Evolutionary conservation across 2,888 invertebrate genomes (phyloP).

Genomic region (Lottia scabra): DNA sequence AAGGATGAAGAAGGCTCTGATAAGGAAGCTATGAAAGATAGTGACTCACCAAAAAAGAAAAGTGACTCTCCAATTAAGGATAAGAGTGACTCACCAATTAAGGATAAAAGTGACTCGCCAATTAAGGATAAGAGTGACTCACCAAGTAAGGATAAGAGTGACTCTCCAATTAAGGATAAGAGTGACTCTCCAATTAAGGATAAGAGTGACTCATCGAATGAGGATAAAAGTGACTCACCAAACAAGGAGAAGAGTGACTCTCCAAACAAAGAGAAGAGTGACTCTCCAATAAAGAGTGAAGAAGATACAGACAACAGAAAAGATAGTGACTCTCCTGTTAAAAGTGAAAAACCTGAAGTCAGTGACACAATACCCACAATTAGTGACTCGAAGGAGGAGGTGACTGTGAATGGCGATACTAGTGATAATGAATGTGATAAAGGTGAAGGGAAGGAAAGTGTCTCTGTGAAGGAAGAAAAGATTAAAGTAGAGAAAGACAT

Average conservation of each 20-base stretch:
- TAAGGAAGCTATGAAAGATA: slow-evolving; percentile 16
- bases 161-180: slow-evolving; percentile 6
- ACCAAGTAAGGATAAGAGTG: neutral
- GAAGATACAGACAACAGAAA: slow-evolving; percentile 26
- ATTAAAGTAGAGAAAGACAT: slow-evolving; percentile 9
- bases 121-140: slow-evolving; percentile 15
- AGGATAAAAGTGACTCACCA: slow-evolving; percentile 6
- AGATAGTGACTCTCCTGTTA: slow-evolving; percentile 31
- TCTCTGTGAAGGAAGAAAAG: slow-evolving; percentile 20
- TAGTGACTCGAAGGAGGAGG: slow-evolving; percentile 4
- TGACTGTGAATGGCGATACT: slow-evolving; percentile 25
- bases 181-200: neutral
- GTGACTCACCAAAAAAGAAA: slow-evolving; percentile 7
- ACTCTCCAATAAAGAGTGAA: slow-evolving; percentile 17
- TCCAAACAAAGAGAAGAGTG: too few relatives aligned
- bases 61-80: neutral
- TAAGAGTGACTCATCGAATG: too few relatives aligned
- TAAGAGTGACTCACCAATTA: neutral
- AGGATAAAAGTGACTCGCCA: neutral
- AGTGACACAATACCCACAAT: neutral
- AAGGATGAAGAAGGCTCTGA: slow-evolving; percentile 43
- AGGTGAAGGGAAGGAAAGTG: slow-evolving; percentile 20
- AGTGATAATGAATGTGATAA: slow-evolving; percentile 24
- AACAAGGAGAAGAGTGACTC: slow-evolving; percentile 3
- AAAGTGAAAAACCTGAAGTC: slow-evolving; percentile 2